Conservation (phyloP, 2,888 invertebrate genomes). For the Scaptomyza flava region DNA sequence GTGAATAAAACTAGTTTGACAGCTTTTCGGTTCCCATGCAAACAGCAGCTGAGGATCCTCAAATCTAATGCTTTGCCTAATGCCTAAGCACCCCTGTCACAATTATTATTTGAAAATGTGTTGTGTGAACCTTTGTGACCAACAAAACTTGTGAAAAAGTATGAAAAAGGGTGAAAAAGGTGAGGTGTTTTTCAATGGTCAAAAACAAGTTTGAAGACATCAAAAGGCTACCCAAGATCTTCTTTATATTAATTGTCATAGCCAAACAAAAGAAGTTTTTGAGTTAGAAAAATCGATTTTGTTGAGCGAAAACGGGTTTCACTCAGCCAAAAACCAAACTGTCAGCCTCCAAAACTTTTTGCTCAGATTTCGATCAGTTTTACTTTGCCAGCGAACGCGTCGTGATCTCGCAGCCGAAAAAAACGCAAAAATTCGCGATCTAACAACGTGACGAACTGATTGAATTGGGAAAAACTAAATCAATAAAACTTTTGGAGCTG, state of each 20-base stretch:
- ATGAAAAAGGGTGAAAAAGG: constrained; percentile 67
- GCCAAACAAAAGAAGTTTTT: constrained; percentile 60
- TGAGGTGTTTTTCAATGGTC: constrained; percentile 61
- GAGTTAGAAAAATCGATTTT: constrained; percentile 52
- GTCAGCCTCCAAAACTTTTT: constrained; percentile 32
- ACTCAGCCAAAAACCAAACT: neutral
- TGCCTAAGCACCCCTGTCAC: constrained; percentile 54
- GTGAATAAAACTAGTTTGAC: constrained; percentile 49
- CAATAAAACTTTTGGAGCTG: neutral
- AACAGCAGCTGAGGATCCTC: constrained; percentile 45
- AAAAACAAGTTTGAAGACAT: constrained; percentile 68
- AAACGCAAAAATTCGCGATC: constrained; percentile 23
- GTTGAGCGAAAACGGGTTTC: constrained; percentile 59
- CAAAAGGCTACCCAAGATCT: constrained; percentile 56
- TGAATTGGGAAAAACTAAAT: neutral
- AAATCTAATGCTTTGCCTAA: constrained; percentile 28
- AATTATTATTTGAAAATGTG: constrained; percentile 54
- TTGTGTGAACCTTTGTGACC: constrained; percentile 56
- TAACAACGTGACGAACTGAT: neutral
- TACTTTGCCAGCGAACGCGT: constrained; percentile 66
- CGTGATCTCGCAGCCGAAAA: constrained; percentile 57
- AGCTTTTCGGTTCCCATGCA: constrained; percentile 67
- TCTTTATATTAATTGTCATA: constrained; percentile 66
- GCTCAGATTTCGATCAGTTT: constrained; percentile 60
- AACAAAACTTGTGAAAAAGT: constrained; percentile 22